Base-by-base conservation (phyloP, 2,888 invertebrate genomes). In the Agrochola macilenta region DNA sequence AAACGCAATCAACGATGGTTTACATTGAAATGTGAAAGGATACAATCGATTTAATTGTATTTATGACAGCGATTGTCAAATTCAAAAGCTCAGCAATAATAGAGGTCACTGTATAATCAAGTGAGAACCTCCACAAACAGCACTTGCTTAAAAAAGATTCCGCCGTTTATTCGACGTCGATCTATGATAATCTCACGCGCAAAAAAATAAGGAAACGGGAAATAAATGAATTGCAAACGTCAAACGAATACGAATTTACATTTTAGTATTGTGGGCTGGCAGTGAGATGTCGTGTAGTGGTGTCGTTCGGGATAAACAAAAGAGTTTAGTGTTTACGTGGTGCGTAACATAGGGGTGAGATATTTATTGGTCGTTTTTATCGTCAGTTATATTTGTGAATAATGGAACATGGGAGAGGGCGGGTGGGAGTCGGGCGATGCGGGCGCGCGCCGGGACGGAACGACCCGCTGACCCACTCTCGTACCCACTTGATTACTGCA, bases 391-490 rank as follows among this genome's bases (percentile, higher is more conserved):
- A 91, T 91, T 90, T 88, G 91, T 94, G 93, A 93, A 95, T 93
- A 93, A 93, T 93, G 90, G 92, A 92, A 90, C 88, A 93, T 91
- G 92, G 92, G 92, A 93, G 89, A 87, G 80, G 87, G 70, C 30
- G 77, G 73, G 76, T 69, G 78, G 69, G 89, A 86, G 71, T 30
- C 54, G 75, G 80, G 89, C 88, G 84, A 89, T 89, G 88, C 89
- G 90, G 89, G 89, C 90, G 91, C 86, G 89, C 89, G 88, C 79
- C 87, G 86, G 84, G 74, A 72, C 91, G 93, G 92, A 91, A 91
- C 94, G 95, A 91, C 96, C 95, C 92, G 92, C 84, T 96, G 95
- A 95, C 96, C 96, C 93, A 96, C 92, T 96, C 91, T 88, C 88
- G 85, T 87, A 87, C 90, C 90, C 91, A 93, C 92, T 94, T 93